Evolutionary conservation across 2,888 invertebrate genomes (phyloP).

Genomic region (Pandemis cinnamomeana): DNA sequence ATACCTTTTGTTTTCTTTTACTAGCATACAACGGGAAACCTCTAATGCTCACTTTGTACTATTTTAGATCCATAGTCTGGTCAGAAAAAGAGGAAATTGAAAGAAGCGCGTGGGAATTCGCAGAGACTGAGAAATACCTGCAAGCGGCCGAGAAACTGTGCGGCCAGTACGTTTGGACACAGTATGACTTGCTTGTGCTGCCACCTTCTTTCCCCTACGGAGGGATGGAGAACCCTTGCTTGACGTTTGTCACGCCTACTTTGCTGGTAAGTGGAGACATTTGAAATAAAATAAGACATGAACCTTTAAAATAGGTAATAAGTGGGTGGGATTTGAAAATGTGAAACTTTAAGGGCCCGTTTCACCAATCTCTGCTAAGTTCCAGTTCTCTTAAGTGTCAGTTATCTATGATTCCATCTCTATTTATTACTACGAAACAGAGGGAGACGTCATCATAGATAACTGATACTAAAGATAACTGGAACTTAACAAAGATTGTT

Average conservation of each 20-base stretch:
- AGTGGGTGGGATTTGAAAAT: no score
- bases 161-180: slow-evolving; percentile 96
- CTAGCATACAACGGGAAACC: no score
- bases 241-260: slow-evolving; percentile 98
- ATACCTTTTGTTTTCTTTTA: no score
- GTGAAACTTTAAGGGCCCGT: no score
- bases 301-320: no score
- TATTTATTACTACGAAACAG: no score
- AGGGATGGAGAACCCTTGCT: slow-evolving; percentile 98
- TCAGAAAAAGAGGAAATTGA: slow-evolving; percentile 94
- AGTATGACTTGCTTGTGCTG: slow-evolving; percentile 94
- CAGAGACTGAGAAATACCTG: slow-evolving; percentile 93
- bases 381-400: no score
- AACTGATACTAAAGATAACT: no score
- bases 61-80: slow-evolving; percentile 91
- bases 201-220: slow-evolving; percentile 98
- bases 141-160: slow-evolving; percentile 92
- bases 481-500: no score
- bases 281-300: not conserved
- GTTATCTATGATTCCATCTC: no score
- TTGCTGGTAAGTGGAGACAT: slow-evolving; percentile 87
- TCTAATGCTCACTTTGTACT: not conserved
- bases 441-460: no score
- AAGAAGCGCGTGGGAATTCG: slow-evolving; percentile 94
- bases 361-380: no score